Evolutionary conservation across 2,888 invertebrate species (phyloP).

Genomic region (Dicycla oo): DNA sequence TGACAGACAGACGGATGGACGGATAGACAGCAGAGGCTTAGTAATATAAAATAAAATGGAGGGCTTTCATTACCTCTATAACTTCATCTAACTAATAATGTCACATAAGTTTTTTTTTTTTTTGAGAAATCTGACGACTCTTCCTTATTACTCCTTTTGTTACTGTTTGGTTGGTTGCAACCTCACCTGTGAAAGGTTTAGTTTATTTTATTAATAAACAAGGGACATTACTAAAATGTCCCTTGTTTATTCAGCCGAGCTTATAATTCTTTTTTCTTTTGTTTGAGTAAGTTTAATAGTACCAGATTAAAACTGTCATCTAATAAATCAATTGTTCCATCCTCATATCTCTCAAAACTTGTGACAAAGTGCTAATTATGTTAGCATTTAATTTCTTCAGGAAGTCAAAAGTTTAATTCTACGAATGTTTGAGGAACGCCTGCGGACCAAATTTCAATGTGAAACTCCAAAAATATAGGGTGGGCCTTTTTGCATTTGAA

Average conservation of each 20-base stretch:
- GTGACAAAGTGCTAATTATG: constrained; percentile 54
- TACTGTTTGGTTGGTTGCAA: not conserved
- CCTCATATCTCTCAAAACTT: constrained; percentile 35
- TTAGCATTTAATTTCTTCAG: constrained; percentile 63
- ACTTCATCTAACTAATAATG: not conserved
- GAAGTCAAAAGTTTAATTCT: constrained; percentile 55
- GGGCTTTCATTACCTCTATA: too few species aligned
- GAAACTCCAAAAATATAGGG: constrained; percentile 45
- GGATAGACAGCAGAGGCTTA: too few species aligned
- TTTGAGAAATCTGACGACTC: not conserved
- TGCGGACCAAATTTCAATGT: constrained; percentile 33
- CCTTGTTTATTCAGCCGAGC: not conserved
- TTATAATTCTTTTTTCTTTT: not conserved
- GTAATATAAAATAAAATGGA: not conserved
- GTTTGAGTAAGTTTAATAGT: not conserved
- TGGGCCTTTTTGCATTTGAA: constrained; percentile 25
- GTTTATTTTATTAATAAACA: too few species aligned
- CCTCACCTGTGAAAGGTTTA: not conserved
- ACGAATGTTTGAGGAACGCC: constrained; percentile 43
- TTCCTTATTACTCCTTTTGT: not conserved
- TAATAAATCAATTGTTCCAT: constrained; percentile 22
- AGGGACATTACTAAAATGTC: not conserved
- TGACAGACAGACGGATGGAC: too few species aligned
- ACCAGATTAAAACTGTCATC: constrained; percentile 24
- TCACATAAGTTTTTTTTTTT: not conserved